phyloP scores from a whole-genome alignment of 2,888 invertebrate species.

The Cosmia trapezina region DNA sequence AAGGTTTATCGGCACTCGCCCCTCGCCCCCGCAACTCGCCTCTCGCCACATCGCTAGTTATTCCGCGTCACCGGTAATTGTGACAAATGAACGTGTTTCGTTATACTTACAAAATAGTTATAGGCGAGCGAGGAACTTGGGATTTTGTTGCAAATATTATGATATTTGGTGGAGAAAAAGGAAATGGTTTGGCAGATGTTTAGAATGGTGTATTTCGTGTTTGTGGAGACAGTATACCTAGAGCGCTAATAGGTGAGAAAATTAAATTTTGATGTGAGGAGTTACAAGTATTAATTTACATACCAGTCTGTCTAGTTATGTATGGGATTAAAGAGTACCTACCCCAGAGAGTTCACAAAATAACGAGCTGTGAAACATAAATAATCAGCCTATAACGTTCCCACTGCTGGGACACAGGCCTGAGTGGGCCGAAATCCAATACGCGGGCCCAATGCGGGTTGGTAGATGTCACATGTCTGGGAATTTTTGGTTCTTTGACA shows the following conservation, averaged over 20 bases:
- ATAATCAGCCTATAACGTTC: no score
- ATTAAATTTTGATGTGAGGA: not conserved
- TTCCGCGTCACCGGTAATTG: constrained; percentile 88
- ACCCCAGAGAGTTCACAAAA: not conserved
- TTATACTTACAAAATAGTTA: constrained; percentile 72
- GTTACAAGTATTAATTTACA: not conserved
- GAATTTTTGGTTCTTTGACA: no score
- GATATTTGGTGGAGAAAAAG: constrained; percentile 19
- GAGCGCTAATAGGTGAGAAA: not conserved
- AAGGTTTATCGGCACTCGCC: constrained; percentile 51
- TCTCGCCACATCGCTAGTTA: constrained; percentile 77
- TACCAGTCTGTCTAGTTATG: not conserved
- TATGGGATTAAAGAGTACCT: no score
- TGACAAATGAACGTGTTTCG: constrained; percentile 86
- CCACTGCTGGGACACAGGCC: no score
- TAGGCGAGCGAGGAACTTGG: constrained; percentile 32
- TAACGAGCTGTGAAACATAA: no score
- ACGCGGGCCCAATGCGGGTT: no score
- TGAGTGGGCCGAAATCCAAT: no score
- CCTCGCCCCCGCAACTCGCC: constrained; percentile 34
- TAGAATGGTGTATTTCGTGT: not conserved
- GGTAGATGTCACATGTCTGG: no score
- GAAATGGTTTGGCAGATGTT: constrained; percentile 9
- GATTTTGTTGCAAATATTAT: constrained; percentile 20
- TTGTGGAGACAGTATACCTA: not conserved